Base-by-base conservation (phyloP, 2,888 invertebrate genomes). In the Eledone cirrhosa region DNA sequence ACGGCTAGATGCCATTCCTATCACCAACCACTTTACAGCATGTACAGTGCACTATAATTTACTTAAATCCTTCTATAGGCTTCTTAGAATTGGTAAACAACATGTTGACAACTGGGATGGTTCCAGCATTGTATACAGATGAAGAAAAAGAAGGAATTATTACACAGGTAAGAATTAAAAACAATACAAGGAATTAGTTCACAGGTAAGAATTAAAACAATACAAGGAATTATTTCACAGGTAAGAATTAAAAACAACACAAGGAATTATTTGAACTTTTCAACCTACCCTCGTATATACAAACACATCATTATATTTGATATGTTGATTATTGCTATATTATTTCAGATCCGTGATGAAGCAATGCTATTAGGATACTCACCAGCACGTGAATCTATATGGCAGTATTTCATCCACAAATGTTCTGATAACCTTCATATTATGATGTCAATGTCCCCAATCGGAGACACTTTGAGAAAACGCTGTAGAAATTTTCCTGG, bases 61-160 rank as follows among this genome's bases (percentile, higher is more conserved):
- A n/a, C n/a, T n/a, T n/a, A n/a, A n/a, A n/a, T n/a, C n/a, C n/a
- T 27, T 81, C 83, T 84, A 24, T 82, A 92, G 92, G 92, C 22
- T 97, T 97, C 89, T 90, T 97, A 80, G 97, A 97, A 91, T 92
- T 95, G 83, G 95, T 97, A 80, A 97, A 97, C 91, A 97, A 97
- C 88, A 96, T 97, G 89, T 91, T 97, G 80, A 96, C 96, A 90
- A 95, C 95, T 78, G 97, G 96, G 0, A 94, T 95, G 91, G 94
- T 97, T 2, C 96, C 97, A 0, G 94, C 97, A 0, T 91, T 97
- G 63, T 97, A 96, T 87, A 93, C 93, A 5, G 97, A 97, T 81
- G 97, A 97, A 77, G 97, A 97, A 84, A 97, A 96, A 86, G 97
- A 97, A 83, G 92, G 92, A 41, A 94, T 97, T 82, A 93, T 96